These are phyloP conservation scores for Ethmia dodecea DNA, from an alignment of 2,888 invertebrate genomes.

Conservation along the genomic window DNA sequence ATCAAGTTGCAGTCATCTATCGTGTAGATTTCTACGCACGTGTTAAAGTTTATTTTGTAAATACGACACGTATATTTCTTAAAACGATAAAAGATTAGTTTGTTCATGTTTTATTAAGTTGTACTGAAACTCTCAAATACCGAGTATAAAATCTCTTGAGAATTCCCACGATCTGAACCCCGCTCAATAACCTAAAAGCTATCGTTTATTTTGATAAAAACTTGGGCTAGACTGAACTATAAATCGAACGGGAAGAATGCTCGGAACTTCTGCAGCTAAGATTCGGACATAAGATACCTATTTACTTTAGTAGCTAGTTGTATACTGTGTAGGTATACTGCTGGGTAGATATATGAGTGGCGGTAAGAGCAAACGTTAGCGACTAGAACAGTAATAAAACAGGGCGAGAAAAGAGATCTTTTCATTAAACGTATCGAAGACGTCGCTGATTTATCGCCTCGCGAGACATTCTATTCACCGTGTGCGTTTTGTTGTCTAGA, in stretches of 20 bases:
- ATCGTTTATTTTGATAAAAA: constrained; percentile 31
- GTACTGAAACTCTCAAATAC: no score
- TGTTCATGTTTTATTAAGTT: no score
- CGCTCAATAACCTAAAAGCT: constrained; percentile 17
- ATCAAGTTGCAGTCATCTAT: no score
- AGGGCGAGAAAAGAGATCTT: constrained; percentile 51
- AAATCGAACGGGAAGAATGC: constrained; percentile 30
- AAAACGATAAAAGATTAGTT: no score
- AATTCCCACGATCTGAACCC: no score
- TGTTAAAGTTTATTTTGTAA: no score
- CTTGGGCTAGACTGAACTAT: constrained; percentile 25
- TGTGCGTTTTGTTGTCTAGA: constrained; percentile 69
- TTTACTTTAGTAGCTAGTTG: constrained; percentile 9
- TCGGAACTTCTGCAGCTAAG: constrained; percentile 25
- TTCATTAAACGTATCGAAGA: constrained; percentile 71
- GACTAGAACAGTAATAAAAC: constrained; percentile 61
- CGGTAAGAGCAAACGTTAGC: no score
- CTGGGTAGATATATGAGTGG: neutral
- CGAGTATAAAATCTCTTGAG: no score
- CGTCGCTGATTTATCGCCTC: constrained; percentile 66
- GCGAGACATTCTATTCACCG: constrained; percentile 64
- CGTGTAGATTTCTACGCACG: no score
- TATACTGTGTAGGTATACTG: neutral
- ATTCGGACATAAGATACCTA: constrained; percentile 27
- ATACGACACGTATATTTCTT: no score